Conservation (phyloP, 2,113 vertebrate genomes). For the Eptesicus fuscus region DNA sequence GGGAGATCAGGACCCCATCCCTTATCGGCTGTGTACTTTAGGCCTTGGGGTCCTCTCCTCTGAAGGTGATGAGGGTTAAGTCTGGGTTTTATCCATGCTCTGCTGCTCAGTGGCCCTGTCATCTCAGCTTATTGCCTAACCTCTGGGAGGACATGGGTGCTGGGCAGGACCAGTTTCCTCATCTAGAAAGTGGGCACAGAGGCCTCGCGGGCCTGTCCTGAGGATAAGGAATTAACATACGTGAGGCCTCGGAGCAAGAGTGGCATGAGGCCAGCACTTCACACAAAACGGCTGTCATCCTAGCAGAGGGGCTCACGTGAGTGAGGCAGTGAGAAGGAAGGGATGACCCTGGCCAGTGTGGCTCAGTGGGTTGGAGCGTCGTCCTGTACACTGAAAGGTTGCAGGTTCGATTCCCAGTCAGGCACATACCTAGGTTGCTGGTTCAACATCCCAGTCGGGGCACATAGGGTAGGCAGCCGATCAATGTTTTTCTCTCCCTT, state of each 20-base stretch:
- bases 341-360: neutral
- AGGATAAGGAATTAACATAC: neutral
- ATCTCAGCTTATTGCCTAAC: neutral
- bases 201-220: neutral
- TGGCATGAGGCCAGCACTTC: accelerated
- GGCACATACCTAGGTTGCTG: too few species aligned
- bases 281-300: neutral
- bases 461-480: too few species aligned
- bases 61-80: neutral
- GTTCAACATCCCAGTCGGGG: neutral
- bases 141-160: neutral
- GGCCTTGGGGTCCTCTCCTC: neutral
- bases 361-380: neutral
- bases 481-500: neutral
- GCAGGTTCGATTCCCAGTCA: neutral
- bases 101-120: neutral
- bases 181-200: neutral
- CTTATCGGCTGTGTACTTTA: neutral
- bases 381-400: neutral
- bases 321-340: neutral
- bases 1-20: neutral
- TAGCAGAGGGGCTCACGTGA: neutral
- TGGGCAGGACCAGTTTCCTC: neutral
- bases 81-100: neutral
- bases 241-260: neutral